These are phyloP conservation scores for Spisula subtruncata DNA, from an alignment of 2,888 invertebrate species.

Conservation along the genomic window DNA sequence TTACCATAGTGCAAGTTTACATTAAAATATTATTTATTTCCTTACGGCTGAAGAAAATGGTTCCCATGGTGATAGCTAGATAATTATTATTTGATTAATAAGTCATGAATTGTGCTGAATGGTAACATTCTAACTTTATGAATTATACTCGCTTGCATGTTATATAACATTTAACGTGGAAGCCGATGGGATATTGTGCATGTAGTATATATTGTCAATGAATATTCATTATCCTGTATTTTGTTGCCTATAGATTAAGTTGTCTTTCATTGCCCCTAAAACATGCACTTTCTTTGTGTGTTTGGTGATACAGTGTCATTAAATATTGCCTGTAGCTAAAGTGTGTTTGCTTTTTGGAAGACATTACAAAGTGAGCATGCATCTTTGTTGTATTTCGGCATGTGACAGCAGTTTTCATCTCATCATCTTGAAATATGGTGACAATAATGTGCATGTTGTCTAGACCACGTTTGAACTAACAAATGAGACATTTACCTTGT, in stretches of 20 bases:
- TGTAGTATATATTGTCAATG: neutral
- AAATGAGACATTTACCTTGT: no score
- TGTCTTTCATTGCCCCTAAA: no score
- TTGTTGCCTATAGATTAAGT: no score
- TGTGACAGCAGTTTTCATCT: no score
- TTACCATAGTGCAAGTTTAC: neutral
- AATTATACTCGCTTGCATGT: neutral
- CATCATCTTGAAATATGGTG: no score
- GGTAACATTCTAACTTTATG: neutral
- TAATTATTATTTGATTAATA: slow-evolving; percentile 17
- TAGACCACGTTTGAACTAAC: no score
- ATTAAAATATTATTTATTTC: slow-evolving; percentile 15
- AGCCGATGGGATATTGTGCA: neutral
- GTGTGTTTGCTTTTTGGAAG: neutral
- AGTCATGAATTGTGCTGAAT: slow-evolving; percentile 10
- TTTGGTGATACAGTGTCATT: no score
- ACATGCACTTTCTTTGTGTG: no score
- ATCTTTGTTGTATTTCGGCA: no score
- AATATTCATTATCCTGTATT: no score
- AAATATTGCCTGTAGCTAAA: no score
- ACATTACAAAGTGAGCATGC: neutral
- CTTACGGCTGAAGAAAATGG: slow-evolving; percentile 3
- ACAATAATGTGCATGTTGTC: no score
- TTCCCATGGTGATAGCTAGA: neutral
- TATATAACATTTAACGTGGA: neutral